These are phyloP conservation scores for Bolborhynchus lineola DNA, from an alignment of 2,113 vertebrate species.

Conservation along the genomic window DNA sequence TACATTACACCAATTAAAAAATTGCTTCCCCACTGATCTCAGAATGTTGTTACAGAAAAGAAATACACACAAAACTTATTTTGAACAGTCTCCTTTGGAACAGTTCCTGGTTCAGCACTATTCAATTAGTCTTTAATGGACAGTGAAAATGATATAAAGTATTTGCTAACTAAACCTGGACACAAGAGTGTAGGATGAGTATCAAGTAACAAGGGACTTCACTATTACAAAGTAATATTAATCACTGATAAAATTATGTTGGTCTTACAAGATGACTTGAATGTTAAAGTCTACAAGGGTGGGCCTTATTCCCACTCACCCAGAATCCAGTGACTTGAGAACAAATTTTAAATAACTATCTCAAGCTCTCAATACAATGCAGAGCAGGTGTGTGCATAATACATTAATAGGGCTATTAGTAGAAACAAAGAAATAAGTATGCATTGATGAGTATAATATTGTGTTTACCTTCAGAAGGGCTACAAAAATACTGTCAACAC, in stretches of 20 bases:
- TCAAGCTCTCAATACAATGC: neutral
- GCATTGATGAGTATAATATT: neutral
- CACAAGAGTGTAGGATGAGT: neutral
- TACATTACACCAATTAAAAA: neutral
- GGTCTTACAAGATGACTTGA: neutral
- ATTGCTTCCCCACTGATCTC: neutral
- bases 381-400: neutral
- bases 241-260: neutral
- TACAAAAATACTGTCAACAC: neutral
- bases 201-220: neutral
- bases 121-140: neutral
- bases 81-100: neutral
- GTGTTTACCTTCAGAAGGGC: neutral
- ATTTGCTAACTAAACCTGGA: neutral
- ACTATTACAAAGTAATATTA: neutral
- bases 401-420: neutral
- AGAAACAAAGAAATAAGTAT: neutral
- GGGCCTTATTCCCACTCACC: neutral
- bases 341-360: neutral
- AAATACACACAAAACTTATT: neutral
- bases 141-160: neutral
- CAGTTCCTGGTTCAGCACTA: neutral
- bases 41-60: neutral
- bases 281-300: neutral
- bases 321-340: neutral